Evolutionary conservation across 1,140 invertebrate species (phyloP).

Genomic region (Phocides pigmalion): DNA sequence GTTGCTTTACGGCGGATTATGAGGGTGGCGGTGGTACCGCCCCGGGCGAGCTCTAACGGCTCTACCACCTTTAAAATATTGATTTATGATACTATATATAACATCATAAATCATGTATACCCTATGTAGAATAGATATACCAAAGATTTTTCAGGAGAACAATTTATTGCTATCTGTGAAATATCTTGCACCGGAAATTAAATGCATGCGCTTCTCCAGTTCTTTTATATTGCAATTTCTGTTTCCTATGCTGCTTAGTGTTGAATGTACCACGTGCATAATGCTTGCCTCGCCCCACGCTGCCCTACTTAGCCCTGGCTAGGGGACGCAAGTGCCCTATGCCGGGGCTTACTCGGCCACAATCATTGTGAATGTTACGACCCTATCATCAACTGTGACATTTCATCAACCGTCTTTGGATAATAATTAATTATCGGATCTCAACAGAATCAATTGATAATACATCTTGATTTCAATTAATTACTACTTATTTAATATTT

Average conservation of each 20-base stretch:
- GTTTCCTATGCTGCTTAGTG: constrained; percentile 16
- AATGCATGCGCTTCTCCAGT: background rate
- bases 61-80: too few relatives aligned
- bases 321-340: constrained; percentile 17
- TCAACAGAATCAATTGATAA: too few relatives aligned
- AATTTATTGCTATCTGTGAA: background rate
- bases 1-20: too few relatives aligned
- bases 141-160: too few relatives aligned
- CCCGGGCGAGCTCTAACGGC: too few relatives aligned
- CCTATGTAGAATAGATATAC: too few relatives aligned
- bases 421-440: too few relatives aligned
- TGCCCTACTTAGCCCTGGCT: constrained; percentile 13
- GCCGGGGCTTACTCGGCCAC: constrained; percentile 5
- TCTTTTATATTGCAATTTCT: constrained; percentile 17
- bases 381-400: background rate
- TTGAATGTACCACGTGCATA: constrained; percentile 21
- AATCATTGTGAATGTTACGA: constrained; percentile 8
- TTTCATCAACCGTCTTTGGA: background rate
- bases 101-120: too few relatives aligned
- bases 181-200: background rate
- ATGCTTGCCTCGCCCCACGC: constrained; percentile 11
- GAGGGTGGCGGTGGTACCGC: too few relatives aligned
- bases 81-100: too few relatives aligned
- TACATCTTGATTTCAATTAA: too few relatives aligned
- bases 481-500: too few relatives aligned